These are phyloP conservation scores for Macrobrachium nipponense DNA, from an alignment of 1,140 invertebrate genomes.

Conservation along the genomic window DNA sequence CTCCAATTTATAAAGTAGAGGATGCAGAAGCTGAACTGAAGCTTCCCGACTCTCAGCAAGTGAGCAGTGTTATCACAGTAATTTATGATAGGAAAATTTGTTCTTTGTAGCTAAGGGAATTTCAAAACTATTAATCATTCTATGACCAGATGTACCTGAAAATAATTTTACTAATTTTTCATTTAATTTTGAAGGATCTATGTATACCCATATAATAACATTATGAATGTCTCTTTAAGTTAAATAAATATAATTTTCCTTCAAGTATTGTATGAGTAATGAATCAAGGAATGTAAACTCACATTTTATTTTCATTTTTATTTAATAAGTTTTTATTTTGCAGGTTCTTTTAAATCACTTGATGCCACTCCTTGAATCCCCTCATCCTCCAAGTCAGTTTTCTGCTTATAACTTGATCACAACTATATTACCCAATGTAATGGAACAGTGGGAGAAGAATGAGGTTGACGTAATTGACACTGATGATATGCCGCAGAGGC, in stretches of 20 bases:
- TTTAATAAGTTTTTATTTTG: slow-evolving; percentile 44
- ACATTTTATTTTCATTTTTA: too few relatives aligned
- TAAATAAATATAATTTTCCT: too few relatives aligned
- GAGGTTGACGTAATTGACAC: slow-evolving; percentile 43
- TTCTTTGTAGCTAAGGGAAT: too few relatives aligned
- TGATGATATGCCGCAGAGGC: slow-evolving; percentile 49
- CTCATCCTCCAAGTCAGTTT: slow-evolving; percentile 66
- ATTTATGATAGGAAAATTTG: too few relatives aligned
- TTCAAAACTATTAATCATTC: too few relatives aligned
- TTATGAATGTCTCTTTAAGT: too few relatives aligned
- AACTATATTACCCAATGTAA: slow-evolving; percentile 64
- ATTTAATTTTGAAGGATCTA: too few relatives aligned
- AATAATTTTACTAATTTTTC: too few relatives aligned
- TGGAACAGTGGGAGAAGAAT: slow-evolving; percentile 52
- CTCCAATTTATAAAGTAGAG: slow-evolving; percentile 64
- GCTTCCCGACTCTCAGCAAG: slow-evolving; percentile 65
- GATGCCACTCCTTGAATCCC: slow-evolving; percentile 66
- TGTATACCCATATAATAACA: too few relatives aligned
- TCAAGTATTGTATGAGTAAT: too few relatives aligned
- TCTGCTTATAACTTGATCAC: slow-evolving; percentile 66
- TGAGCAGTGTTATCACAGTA: not conserved
- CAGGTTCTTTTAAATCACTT: slow-evolving; percentile 68
- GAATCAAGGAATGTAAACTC: too few relatives aligned
- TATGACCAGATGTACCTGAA: too few relatives aligned
- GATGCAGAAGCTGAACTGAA: slow-evolving; percentile 66